Evolutionary conservation across 2,888 invertebrate genomes (phyloP).

Genomic region (Drosophila setosimentum): DNA sequence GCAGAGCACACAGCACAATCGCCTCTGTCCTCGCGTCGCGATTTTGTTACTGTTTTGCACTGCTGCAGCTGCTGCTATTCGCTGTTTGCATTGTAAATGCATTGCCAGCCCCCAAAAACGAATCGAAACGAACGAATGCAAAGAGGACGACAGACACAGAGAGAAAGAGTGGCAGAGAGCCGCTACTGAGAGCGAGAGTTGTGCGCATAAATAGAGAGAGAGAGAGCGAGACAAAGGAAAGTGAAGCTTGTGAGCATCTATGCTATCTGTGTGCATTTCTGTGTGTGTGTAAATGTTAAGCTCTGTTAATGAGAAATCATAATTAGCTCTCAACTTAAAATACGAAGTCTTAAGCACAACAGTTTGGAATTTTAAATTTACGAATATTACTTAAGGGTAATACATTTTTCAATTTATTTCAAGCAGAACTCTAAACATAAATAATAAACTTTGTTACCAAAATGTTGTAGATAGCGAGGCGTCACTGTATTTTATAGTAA

Average conservation of each 20-base stretch:
- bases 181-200: slow-evolving; percentile 33
- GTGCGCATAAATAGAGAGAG: slow-evolving; percentile 42
- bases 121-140: slow-evolving; percentile 6
- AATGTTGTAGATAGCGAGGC: not conserved
- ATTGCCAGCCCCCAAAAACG: slow-evolving; percentile 20
- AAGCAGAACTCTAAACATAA: not conserved
- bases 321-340: not conserved
- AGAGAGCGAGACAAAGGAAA: slow-evolving; percentile 21
- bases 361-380: not conserved
- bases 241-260: slow-evolving; percentile 23
- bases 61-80: slow-evolving; percentile 37
- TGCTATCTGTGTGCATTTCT: not conserved
- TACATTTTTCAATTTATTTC: not conserved
- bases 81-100: slow-evolving; percentile 37
- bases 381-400: not conserved
- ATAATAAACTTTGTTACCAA: not conserved
- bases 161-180: slow-evolving; percentile 3
- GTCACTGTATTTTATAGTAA: slow-evolving; percentile 50
- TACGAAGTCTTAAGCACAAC: not conserved
- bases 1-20: slow-evolving; percentile 15
- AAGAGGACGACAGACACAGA: slow-evolving; percentile 3
- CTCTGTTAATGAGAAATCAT: slow-evolving; percentile 48
- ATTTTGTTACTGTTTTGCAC: slow-evolving; percentile 38
- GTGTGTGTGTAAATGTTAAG: slow-evolving; percentile 5
- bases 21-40: slow-evolving; percentile 30